Conservation (phyloP, 2,113 vertebrate species). For the Butastur rufipennis region DNA sequence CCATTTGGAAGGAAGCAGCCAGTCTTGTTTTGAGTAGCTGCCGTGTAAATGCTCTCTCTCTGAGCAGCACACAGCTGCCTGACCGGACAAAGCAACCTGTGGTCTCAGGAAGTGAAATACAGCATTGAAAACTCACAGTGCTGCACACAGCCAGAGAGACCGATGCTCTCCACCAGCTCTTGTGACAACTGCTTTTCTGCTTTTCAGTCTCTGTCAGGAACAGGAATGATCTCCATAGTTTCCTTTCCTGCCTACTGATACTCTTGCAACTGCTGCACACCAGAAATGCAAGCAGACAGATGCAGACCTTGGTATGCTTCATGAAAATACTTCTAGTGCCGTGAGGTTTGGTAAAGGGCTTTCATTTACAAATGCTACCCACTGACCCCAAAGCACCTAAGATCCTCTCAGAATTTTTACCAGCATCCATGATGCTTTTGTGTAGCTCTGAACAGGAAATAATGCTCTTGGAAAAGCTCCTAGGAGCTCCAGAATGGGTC, state of each 20-base stretch:
- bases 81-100: not conserved
- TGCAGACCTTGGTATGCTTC: not conserved
- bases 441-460: not conserved
- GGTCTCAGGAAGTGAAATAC: not conserved
- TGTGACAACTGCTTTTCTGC: not conserved
- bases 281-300: not conserved
- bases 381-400: not conserved
- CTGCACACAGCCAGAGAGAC: not conserved
- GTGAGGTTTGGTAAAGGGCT: not conserved
- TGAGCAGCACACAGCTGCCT: not conserved
- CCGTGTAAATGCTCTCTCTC: not conserved
- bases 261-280: not conserved
- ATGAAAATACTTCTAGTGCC: not conserved
- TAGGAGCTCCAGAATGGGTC: not conserved
- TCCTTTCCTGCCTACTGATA: not conserved
- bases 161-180: not conserved
- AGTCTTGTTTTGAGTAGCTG: not conserved
- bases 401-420: constrained; percentile 13
- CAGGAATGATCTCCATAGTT: not conserved
- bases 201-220: not conserved
- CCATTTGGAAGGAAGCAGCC: not conserved
- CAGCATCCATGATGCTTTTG: not conserved
- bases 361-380: not conserved
- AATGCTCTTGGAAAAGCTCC: constrained; percentile 6
- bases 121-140: not conserved